Evolutionary conservation across 2,888 invertebrate genomes (phyloP).

Genomic region (Pherbina coryleti): DNA sequence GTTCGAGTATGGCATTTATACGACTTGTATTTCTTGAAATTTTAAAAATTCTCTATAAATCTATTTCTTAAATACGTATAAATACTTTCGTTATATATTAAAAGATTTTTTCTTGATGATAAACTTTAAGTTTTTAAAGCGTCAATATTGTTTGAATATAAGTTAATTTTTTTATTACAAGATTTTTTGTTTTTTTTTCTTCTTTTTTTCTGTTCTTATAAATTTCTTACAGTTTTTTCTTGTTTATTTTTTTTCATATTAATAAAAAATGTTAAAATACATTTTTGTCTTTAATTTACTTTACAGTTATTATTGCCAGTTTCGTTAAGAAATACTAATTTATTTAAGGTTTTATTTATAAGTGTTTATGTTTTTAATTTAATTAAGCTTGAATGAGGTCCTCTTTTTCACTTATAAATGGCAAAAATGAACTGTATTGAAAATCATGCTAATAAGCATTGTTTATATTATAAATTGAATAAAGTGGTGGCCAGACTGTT

Average conservation of each 20-base stretch:
- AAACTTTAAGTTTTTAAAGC: slow-evolving; percentile 5
- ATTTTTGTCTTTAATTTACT: slow-evolving; percentile 29
- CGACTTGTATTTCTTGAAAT: not conserved
- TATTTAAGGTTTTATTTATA: slow-evolving; percentile 9
- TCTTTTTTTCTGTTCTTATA: slow-evolving; percentile 11
- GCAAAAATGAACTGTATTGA: not conserved
- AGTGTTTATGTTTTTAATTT: slow-evolving; percentile 39
- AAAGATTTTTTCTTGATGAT: slow-evolving; percentile 14
- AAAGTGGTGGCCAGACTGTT: too few relatives aligned
- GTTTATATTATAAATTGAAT: not conserved
- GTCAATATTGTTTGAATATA: slow-evolving; percentile 23
- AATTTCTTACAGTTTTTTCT: not conserved
- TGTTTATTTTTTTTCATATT: not conserved
- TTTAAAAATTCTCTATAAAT: slow-evolving; percentile 1
- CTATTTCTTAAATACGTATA: not conserved
- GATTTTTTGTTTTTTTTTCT: slow-evolving; percentile 2
- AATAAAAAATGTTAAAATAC: slow-evolving; percentile 20
- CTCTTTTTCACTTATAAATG: not conserved
- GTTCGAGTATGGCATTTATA: not conserved
- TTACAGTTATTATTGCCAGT: slow-evolving; percentile 61
- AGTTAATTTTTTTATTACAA: slow-evolving; percentile 12
- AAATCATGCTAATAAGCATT: not conserved
- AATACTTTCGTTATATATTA: slow-evolving; percentile 13
- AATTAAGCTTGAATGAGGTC: slow-evolving; percentile 35
- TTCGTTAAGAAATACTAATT: slow-evolving; percentile 56